A percentile compares a stretch with the other conserved stretches of the same genome.
Conservation (phyloP, 2,113 vertebrate genomes). For the Grantiella picta region DNA sequence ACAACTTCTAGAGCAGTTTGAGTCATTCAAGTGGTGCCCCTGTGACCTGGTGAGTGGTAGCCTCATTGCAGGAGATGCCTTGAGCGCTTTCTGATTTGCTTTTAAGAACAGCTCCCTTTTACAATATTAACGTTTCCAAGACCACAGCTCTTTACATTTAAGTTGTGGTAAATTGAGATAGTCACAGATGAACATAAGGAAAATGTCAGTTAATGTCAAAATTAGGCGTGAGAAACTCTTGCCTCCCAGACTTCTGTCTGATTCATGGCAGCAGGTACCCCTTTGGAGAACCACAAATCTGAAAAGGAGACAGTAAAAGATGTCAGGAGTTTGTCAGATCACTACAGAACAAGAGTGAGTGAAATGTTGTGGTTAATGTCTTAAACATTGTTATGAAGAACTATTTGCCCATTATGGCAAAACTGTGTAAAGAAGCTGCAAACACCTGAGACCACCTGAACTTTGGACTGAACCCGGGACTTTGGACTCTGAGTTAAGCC, state of each 20-base stretch:
- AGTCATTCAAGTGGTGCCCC: neutral
- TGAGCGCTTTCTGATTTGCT: neutral
- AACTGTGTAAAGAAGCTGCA: neutral
- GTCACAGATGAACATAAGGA: neutral
- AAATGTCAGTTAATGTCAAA: neutral
- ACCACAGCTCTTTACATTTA: neutral
- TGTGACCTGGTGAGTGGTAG: neutral
- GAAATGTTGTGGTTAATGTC: neutral
- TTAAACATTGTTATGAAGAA: neutral
- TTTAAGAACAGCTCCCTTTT: neutral
- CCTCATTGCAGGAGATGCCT: neutral
- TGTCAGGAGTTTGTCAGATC: neutral
- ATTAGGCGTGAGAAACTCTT: neutral
- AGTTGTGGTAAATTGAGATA: neutral
- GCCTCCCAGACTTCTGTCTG: neutral
- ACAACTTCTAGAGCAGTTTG: neutral
- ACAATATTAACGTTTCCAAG: neutral
- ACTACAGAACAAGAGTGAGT: neutral
- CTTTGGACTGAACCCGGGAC: neutral
- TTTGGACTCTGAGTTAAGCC: neutral
- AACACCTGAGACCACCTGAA: neutral
- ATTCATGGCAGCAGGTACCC: neutral
- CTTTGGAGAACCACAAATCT: neutral
- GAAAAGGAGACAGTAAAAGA: neutral
- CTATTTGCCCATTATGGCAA: neutral